Evolutionary conservation across 2,888 invertebrate species (phyloP), one percentile per base, ranked within the genome.

Genomic region (Epirrhoe tristata): DNA sequence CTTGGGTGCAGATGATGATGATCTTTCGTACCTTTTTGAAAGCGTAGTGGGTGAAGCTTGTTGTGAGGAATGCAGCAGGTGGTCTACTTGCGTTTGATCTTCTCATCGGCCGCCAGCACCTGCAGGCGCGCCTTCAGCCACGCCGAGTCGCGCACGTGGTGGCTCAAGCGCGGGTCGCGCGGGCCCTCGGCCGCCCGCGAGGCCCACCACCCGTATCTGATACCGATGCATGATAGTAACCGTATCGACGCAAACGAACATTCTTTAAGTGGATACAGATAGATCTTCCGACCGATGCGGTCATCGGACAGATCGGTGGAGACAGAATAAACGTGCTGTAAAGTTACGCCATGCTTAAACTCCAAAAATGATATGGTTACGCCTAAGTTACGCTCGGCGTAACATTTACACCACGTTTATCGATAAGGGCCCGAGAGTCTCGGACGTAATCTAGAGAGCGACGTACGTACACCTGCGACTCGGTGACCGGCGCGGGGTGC

Each of bases 141-240:
- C 36, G 84, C 79, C 2, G 93, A 93, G 79, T 93, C 94, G 51
- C 85, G 85, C 71, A 94, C 88, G 76, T 87, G 91, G 80, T 93
- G 93, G 71, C 84, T 73, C 34, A 89, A 61, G 1, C 73, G 54
- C 77, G 82, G 90, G 58, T 87, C 72, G 60, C 77, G 82, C 90
- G 59, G 86, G 57, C 87, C 24, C 34, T n/a, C 52, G n/a, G 32
- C 16, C 48, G 14, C 50, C 34, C 55, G 17, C 36, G 52, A 39
- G 32, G 24, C 89, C 84, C 7, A 93, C 94, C 70, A 82, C 86
- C 88, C 72, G 58, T 84, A 90, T 91, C 92, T 69, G 82, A 83
- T 24, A 24, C 24, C 34, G 12, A 12, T 10, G 12, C 39, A 12
- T 12, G 0, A 43, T 12, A 12, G 12, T 43, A 43, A 43, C 39